Evolutionary conservation across 1,140 invertebrate species (phyloP).

Genomic region (Drepana arcuata): DNA sequence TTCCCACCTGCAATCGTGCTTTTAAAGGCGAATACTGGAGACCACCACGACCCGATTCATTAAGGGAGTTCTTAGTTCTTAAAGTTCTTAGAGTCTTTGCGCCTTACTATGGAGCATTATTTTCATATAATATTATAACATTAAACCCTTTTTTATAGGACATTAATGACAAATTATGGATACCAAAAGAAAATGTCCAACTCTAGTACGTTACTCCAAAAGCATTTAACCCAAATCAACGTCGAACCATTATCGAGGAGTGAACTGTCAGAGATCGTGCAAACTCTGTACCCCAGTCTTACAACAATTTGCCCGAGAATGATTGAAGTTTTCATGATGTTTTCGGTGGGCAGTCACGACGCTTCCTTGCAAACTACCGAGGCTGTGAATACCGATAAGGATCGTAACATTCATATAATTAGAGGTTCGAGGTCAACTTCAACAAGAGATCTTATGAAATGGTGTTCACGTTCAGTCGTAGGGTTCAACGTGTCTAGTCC

Average conservation of each 20-base stretch:
- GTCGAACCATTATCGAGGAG: conserved; percentile 83
- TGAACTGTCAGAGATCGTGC: conserved; percentile 81
- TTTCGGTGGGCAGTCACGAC: conserved; percentile 80
- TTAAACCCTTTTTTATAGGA: conserved; percentile 65
- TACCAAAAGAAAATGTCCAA: conserved; percentile 78
- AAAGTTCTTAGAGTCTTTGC: no score
- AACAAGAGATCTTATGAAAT: conserved; percentile 93
- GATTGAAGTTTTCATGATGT: conserved; percentile 87
- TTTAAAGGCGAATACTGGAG: no score
- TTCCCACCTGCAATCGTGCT: no score
- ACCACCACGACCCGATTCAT: no score
- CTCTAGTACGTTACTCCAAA: conserved; percentile 80
- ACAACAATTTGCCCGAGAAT: conserved; percentile 84
- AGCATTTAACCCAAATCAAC: conserved; percentile 86
- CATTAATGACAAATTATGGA: conserved; percentile 70
- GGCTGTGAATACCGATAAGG: conserved; percentile 27
- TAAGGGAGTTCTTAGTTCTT: no score
- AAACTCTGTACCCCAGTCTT: conserved; percentile 80
- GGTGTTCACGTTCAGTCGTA: conserved; percentile 84
- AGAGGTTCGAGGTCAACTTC: conserved; percentile 79
- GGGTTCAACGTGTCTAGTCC: conserved; percentile 83
- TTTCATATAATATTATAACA: conserved; percentile 1
- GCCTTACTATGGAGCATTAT: no score
- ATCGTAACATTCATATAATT: conserved; percentile 39
- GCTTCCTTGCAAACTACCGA: conserved; percentile 52